Percentiles rank a stretch among this genome's conserved stretches.
phyloP scores from a whole-genome alignment of 2,113 vertebrate genomes.

The Antennarius striatus region DNA sequence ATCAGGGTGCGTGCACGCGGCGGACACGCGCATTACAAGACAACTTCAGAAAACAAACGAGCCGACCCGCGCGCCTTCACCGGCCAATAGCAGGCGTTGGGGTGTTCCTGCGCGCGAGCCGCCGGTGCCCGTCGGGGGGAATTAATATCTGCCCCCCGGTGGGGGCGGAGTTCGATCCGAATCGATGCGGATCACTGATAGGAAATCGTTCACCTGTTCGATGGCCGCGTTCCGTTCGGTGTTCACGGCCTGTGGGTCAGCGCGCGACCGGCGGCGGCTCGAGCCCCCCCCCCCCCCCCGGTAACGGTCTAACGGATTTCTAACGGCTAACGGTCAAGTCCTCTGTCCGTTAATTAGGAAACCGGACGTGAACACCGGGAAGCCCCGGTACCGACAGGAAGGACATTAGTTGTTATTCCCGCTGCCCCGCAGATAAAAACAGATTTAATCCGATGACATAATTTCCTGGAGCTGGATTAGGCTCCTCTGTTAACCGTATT shows the following conservation, averaged over 20 bases:
- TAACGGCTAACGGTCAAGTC: no score
- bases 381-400: no score
- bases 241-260: conserved; percentile 23
- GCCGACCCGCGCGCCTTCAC: conserved; percentile 6
- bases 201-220: conserved; percentile 55
- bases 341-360: no score
- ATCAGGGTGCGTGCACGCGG: neutral
- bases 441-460: no score
- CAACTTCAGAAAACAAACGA: neutral
- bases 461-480: no score
- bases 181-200: neutral
- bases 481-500: no score
- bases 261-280: neutral
- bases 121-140: neutral
- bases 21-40: conserved; percentile 26
- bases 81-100: neutral
- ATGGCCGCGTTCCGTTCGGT: conserved; percentile 8
- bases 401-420: no score
- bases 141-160: conserved; percentile 27
- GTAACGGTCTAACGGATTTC: neutral
- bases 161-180: fast-evolving
- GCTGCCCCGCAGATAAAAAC: no score
- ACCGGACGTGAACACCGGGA: no score
- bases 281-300: neutral
- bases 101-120: neutral